phyloP scores from a whole-genome alignment of 2,113 vertebrate genomes.

The Poeciliopsis occidentalis region DNA sequence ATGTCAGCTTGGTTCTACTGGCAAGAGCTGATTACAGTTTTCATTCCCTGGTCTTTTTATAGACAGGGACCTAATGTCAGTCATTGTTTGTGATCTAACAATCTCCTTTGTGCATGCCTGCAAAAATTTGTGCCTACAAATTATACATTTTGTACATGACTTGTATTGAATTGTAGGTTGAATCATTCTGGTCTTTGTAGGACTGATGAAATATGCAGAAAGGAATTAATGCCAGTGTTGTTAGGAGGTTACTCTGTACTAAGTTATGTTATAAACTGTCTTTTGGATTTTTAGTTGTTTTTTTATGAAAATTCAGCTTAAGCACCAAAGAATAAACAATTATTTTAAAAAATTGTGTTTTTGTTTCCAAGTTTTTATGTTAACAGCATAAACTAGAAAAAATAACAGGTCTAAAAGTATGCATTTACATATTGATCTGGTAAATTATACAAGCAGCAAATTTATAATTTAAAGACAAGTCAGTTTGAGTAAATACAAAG shows the following conservation, averaged over 20 bases:
- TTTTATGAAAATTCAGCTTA: constrained; percentile 14
- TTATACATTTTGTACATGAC: constrained; percentile 1
- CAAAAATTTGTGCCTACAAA: background rate
- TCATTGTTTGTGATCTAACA: constrained; percentile 32
- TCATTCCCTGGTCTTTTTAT: constrained; percentile 65
- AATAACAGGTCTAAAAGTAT: background rate
- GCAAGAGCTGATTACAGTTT: constrained; percentile 61
- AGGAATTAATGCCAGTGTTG: constrained; percentile 8
- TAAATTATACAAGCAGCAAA: background rate
- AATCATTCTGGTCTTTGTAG: constrained; percentile 1
- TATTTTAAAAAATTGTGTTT: constrained; percentile 12
- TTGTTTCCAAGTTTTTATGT: background rate
- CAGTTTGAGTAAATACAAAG: background rate
- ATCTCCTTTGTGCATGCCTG: constrained; percentile 9
- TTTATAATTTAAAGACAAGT: constrained; percentile 16
- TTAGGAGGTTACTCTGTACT: constrained; percentile 29
- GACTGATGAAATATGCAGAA: constrained; percentile 17
- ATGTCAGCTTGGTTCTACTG: constrained; percentile 49
- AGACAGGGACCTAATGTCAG: constrained; percentile 35
- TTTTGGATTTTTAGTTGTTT: constrained; percentile 34
- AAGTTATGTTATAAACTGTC: constrained; percentile 38
- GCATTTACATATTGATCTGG: background rate
- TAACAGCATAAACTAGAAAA: background rate
- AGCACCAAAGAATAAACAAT: constrained; percentile 9
- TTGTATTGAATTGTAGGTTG: background rate